These are phyloP conservation scores for Leptinotarsa defecta DNA, from an alignment of 1,140 invertebrate species.

Conservation along the genomic window DNA sequence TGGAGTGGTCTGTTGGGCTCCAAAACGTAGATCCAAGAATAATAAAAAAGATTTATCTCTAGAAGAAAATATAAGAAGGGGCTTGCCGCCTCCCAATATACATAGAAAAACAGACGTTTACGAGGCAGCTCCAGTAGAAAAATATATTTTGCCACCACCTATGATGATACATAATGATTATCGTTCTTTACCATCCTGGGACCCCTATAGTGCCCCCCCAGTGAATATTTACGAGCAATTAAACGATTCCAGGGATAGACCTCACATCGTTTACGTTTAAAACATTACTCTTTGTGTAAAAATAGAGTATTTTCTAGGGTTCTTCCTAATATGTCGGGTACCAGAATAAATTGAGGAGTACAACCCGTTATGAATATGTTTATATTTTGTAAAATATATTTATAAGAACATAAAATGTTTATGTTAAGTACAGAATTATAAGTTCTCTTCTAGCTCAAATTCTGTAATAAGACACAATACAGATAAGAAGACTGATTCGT, in stretches of 20 bases:
- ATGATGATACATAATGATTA: slow-evolving; percentile 62
- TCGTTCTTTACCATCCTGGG: slow-evolving; percentile 64
- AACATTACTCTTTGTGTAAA: slow-evolving; percentile 19
- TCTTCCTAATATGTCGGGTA: slow-evolving; percentile 39
- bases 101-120: slow-evolving; percentile 37
- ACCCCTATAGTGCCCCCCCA: slow-evolving; percentile 60
- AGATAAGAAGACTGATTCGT: slow-evolving; percentile 40
- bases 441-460: slow-evolving; percentile 31
- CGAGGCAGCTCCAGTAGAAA: slow-evolving; percentile 57
- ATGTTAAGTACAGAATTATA: slow-evolving; percentile 16
- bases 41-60: slow-evolving; percentile 61
- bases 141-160: slow-evolving; percentile 63
- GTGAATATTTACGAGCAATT: slow-evolving; percentile 65
- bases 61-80: slow-evolving; percentile 31
- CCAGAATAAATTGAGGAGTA: slow-evolving; percentile 16
- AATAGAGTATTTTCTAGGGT: slow-evolving; percentile 29
- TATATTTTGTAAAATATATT: slow-evolving; percentile 37
- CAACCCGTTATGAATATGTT: slow-evolving; percentile 27
- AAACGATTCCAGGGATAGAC: slow-evolving; percentile 63
- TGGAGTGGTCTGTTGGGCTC: slow-evolving; percentile 63
- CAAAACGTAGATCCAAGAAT: slow-evolving; percentile 58
- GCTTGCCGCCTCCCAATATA: slow-evolving; percentile 31
- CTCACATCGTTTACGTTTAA: slow-evolving; percentile 69
- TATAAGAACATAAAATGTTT: slow-evolving; percentile 22
- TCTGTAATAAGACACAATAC: slow-evolving; percentile 32